Percentiles rank a stretch among this genome's conserved stretches.
These are phyloP conservation scores for Scomber scombrus DNA, from an alignment of 2,113 vertebrate genomes.

Conservation along the genomic window DNA sequence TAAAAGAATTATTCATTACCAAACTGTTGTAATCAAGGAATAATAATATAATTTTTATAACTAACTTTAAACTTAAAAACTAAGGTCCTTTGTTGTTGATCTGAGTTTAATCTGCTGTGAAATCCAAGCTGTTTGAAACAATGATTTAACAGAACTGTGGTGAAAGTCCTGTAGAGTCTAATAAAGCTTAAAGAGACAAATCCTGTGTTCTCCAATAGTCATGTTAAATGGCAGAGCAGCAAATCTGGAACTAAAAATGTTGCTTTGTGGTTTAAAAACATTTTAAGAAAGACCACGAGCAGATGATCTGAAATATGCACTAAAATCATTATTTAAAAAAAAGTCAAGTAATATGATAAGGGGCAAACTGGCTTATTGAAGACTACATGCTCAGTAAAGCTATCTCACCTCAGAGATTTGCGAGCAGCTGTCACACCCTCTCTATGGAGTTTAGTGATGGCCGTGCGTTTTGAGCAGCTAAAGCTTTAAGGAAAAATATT, in stretches of 20 bases:
- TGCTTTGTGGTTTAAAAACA: background rate
- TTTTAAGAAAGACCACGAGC: background rate
- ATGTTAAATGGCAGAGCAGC: constrained; percentile 3
- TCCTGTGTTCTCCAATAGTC: background rate
- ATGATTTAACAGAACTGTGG: background rate
- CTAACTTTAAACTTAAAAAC: background rate
- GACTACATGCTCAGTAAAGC: background rate
- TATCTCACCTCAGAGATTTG: background rate
- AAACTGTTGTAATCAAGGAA: no score
- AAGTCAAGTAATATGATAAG: background rate
- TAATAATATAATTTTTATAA: background rate
- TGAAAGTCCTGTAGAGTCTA: background rate
- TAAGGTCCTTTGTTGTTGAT: background rate
- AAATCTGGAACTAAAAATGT: background rate
- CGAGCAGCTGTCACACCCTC: background rate
- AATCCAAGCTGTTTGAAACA: background rate
- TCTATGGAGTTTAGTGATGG: constrained; percentile 3
- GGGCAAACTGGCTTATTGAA: background rate
- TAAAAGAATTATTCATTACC: background rate
- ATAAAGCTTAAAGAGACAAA: background rate
- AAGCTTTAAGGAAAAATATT: constrained; percentile 24
- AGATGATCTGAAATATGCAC: background rate
- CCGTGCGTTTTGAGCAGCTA: background rate
- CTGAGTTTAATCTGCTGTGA: background rate
- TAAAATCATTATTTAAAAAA: background rate